Base-by-base conservation (phyloP, 1,140 invertebrate genomes). In the Phocides pigmalion region DNA sequence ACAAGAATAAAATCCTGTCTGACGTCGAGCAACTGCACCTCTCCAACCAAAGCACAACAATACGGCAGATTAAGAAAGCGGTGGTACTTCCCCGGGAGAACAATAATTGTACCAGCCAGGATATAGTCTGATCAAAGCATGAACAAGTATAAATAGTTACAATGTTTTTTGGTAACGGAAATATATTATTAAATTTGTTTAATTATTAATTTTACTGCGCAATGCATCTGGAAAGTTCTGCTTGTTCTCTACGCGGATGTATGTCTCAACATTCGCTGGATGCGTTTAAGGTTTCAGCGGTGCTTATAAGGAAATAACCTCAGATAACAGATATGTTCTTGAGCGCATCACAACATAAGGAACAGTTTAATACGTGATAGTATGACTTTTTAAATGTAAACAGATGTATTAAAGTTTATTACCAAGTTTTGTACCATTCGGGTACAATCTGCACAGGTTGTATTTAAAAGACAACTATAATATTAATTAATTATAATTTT, bases 341-440 rank as follows among this genome's bases (percentile, higher is more conserved):
- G 28, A 51, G 28, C 15, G 25, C 47, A 51, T 51, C 47, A 35
- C 47, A 49, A 25, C 28, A 51, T 51, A 51, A 32, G 28, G 47
- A 51, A 51, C 47, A 51, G 28, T 19, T 49, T 22, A 50, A 32
- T 50, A 9, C 35, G 47, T 17, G 28, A 51, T 32, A 35, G 17
- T 51, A 32, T 9, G 9, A 32, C 14, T 35, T 51, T 51, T 51
- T 17, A 28, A 49, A 49, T 15, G 46, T 28, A 25, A 49, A 35
- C 15, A 51, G 47, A 51, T 51, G 47, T 35, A 50, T 50, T 28
- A 50, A 50, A 50, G 25, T 50, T 50, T 28, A 50, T 50, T 32
- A 20, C 14, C 20, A 28, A 25, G 46, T 28, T 49, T 15, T 20
- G n/a, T 49, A 5, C 19, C 19, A 47, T 47, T 47, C 15, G n/a